Evolutionary conservation across 2,113 vertebrate genomes (phyloP).

Genomic region (Phalacrocorax brasilianus): DNA sequence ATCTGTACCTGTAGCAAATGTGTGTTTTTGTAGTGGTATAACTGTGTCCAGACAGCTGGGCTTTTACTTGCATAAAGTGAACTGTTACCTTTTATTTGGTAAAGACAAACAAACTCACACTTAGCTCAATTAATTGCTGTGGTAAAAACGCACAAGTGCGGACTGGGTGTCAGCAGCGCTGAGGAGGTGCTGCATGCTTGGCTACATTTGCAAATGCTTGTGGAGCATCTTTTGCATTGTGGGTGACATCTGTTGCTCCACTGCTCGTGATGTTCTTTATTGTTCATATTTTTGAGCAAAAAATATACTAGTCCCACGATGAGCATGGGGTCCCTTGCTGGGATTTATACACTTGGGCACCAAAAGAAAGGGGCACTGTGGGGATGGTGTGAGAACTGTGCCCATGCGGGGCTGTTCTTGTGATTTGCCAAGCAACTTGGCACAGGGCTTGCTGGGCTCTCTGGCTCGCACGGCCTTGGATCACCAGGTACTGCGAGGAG

Average conservation of each 20-base stretch:
- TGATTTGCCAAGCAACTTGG: neutral
- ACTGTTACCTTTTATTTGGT: neutral
- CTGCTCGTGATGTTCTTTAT: neutral
- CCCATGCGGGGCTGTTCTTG: neutral
- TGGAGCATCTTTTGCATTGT: neutral
- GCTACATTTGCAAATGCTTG: neutral
- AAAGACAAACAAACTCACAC: neutral
- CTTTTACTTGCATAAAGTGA: neutral
- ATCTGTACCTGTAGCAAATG: neutral
- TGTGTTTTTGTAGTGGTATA: neutral
- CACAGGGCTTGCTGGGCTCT: neutral
- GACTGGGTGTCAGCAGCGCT: neutral
- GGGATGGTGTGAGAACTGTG: neutral
- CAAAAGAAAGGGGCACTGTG: neutral
- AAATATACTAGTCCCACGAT: rapidly evolving
- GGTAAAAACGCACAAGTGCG: neutral
- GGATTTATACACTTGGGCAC: neutral
- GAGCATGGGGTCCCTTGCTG: neutral
- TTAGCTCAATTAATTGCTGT: neutral
- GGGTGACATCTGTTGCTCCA: neutral
- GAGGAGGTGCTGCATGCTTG: rapidly evolving
- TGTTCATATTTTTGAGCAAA: neutral
- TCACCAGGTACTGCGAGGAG: neutral
- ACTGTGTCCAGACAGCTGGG: neutral
- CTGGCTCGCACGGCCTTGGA: rapidly evolving